Evolutionary conservation across 2,888 invertebrate species (phyloP).

Genomic region (Polyploca ridens): DNA sequence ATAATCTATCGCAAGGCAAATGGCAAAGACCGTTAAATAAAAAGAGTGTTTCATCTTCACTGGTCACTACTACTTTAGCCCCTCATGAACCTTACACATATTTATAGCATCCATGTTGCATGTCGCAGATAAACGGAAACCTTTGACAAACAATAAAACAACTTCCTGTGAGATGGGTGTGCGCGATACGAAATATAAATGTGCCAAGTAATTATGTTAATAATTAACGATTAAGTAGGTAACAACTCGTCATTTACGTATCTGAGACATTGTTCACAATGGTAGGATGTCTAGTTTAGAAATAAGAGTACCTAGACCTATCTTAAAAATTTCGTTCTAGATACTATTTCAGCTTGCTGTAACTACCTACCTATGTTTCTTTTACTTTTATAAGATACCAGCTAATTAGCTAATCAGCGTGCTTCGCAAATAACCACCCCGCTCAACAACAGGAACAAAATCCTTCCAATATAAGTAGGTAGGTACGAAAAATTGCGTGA

Average conservation of each 20-base stretch:
- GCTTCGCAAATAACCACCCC: too few relatives aligned
- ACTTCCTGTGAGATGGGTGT: conserved; percentile 70
- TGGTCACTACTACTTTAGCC: conserved; percentile 49
- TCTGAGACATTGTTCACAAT: conserved; percentile 17
- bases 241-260: conserved; percentile 39
- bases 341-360: too few relatives aligned
- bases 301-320: too few relatives aligned
- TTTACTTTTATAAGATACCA: too few relatives aligned
- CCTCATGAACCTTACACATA: conserved; percentile 20
- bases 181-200: conserved; percentile 63
- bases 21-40: conserved; percentile 57
- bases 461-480: too few relatives aligned
- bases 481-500: too few relatives aligned
- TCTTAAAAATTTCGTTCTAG: too few relatives aligned
- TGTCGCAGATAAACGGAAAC: conserved; percentile 56
- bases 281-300: too few relatives aligned
- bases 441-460: too few relatives aligned
- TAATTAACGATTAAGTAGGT: conserved; percentile 47
- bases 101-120: conserved; percentile 62
- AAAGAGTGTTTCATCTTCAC: conserved; percentile 65
- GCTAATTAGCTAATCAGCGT: too few relatives aligned
- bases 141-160: conserved; percentile 73
- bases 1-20: conserved; percentile 40
- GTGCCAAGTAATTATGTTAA: conserved; percentile 48
- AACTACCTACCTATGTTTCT: too few relatives aligned